Base-by-base conservation (phyloP, 1,140 invertebrate species). In the Pectinophora gossypiella region DNA sequence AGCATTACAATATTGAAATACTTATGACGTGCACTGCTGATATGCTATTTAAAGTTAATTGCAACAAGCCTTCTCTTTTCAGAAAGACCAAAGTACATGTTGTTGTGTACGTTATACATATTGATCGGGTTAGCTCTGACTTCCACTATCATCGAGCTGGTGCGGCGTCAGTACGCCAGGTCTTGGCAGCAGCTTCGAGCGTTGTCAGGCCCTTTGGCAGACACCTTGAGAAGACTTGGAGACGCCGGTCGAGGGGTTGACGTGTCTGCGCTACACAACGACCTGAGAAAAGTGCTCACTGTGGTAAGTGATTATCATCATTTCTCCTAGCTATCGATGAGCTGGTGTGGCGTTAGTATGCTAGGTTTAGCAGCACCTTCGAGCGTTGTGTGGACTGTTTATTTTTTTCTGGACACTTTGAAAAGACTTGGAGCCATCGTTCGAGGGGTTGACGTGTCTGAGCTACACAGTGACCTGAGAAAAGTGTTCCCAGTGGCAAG, bases 311-410 rank as follows among this genome's bases (percentile, higher is more conserved):
- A n/a, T n/a, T n/a, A n/a, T n/a, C n/a, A n/a, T n/a, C n/a, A n/a
- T n/a, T n/a, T n/a, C n/a, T n/a, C n/a, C n/a, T n/a, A n/a, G n/a
- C 97, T 57, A 97, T 98, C 61, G 98, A 98, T 64, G 97, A 98
- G 83, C 85, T 96, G 54, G 94, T 96, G 23, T 85, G 95, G 46
- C 87, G 93, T 48, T 95, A 96, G 73, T 97, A 97, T 77, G 94
- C 94, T 6, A 92, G 94, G 60, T 95, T 50, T 97, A 95, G 95
- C 90, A 92, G 65, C 92, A 93, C 65, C 76, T 96, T 19, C 92
- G 95, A 78, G 92, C 93, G 18, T 82, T 96, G 7, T 92, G 93
- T 1, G 94, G 94, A 27, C 94, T 94, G n/a, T n/a, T n/a, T n/a
- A n/a, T n/a, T n/a, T n/a, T 5, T 82, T 96, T 58, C 93, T 94